phyloP scores from a whole-genome alignment of 1,140 invertebrate species.

The Drosophila grimshawi region DNA sequence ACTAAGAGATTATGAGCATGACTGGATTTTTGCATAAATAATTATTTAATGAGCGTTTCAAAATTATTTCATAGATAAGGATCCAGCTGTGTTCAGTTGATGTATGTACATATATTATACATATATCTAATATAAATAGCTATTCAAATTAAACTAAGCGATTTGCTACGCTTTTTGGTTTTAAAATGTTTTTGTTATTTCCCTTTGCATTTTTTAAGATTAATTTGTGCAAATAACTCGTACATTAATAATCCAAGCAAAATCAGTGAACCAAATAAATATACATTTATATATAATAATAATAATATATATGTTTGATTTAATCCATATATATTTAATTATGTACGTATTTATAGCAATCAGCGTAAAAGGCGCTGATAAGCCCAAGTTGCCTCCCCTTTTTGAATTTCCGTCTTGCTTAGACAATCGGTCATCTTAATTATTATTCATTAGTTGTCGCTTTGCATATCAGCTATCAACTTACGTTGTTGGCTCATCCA shows the following conservation, averaged over 20 bases:
- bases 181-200: background rate
- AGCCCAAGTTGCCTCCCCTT: too few species aligned
- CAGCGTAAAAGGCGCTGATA: background rate
- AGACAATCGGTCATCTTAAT: background rate
- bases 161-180: background rate
- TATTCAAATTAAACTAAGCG: background rate
- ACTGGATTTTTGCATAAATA: too few species aligned
- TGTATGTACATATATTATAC: too few species aligned
- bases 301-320: background rate
- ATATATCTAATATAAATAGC: background rate
- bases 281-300: too few species aligned
- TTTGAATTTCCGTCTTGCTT: background rate
- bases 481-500: conserved; percentile 97
- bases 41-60: too few species aligned
- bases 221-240: too few species aligned
- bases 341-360: background rate
- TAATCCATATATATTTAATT: background rate
- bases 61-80: too few species aligned
- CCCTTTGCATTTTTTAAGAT: background rate
- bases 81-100: too few species aligned
- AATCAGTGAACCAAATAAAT: too few species aligned
- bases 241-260: too few species aligned
- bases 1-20: too few species aligned
- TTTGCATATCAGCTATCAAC: conserved; percentile 58
- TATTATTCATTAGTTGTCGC: conserved; percentile 17